Conservation (phyloP, 2,797 vertebrate species). For the Sebastes miniatus region DNA sequence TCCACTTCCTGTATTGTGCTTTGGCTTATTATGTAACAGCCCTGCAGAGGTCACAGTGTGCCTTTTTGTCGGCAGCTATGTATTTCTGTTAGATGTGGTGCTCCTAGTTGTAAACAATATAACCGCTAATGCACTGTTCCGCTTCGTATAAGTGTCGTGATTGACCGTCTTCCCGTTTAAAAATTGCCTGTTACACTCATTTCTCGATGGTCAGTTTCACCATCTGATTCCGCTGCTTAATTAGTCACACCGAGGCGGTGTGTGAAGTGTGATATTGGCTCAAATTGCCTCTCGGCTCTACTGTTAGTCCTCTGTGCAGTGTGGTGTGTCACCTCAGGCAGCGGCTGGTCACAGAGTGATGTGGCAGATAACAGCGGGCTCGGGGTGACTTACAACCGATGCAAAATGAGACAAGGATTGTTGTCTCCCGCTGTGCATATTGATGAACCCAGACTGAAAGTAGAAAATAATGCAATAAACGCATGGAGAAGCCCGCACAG, state of each 20-base stretch:
- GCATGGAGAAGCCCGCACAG: not conserved
- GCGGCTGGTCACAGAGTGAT: constrained; percentile 60
- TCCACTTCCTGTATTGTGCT: constrained; percentile 56
- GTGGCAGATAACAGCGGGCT: constrained; percentile 72
- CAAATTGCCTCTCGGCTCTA: constrained; percentile 61
- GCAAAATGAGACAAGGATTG: constrained; percentile 68
- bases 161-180: constrained; percentile 45
- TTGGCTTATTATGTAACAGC: constrained; percentile 49
- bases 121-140: not conserved
- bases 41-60: constrained; percentile 46
- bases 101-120: constrained; percentile 1
- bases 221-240: constrained; percentile 73
- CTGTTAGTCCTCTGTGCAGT: constrained; percentile 63
- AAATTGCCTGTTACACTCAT: constrained; percentile 56
- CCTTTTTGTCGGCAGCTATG: constrained; percentile 17
- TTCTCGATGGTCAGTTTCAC: constrained; percentile 66
- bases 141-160: constrained; percentile 24
- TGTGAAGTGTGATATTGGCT: constrained; percentile 74
- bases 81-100: not conserved
- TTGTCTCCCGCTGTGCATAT: constrained; percentile 63
- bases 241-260: constrained; percentile 70
- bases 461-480: constrained; percentile 10
- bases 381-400: constrained; percentile 66
- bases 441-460: constrained; percentile 48
- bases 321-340: constrained; percentile 67